These are phyloP conservation scores for Camelus bactrianus DNA, from an alignment of 2,113 vertebrate species.

Conservation along the genomic window DNA sequence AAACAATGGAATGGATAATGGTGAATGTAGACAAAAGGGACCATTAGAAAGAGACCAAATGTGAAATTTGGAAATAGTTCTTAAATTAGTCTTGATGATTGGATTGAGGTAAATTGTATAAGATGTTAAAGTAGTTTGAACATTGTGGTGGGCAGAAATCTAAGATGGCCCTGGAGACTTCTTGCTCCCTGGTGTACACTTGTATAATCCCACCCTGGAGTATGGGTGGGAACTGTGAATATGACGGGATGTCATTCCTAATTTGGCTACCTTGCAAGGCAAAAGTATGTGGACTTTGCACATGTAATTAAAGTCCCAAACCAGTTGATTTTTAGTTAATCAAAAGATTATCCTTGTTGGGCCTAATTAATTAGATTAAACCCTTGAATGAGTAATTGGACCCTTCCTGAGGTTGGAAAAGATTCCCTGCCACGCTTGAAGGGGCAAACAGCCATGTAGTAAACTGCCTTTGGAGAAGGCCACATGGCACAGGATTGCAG, in stretches of 20 bases:
- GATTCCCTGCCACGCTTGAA: neutral
- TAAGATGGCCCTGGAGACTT: neutral
- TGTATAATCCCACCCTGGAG: neutral
- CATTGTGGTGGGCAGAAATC: neutral
- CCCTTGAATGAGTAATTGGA: neutral
- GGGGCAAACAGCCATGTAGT: neutral
- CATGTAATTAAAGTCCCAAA: neutral
- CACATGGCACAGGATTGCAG: accelerated
- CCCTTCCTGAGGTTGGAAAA: neutral
- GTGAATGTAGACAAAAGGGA: neutral
- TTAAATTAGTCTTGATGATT: neutral
- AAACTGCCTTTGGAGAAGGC: neutral
- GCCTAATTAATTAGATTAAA: neutral
- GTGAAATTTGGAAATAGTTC: neutral
- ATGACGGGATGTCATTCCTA: neutral
- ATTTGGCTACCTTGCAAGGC: neutral
- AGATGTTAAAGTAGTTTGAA: neutral
- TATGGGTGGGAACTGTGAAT: neutral
- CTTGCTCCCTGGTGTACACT: accelerated
- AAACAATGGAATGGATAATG: neutral
- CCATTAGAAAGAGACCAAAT: neutral
- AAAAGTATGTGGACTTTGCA: neutral
- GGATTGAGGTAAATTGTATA: neutral
- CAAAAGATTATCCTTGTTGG: neutral
- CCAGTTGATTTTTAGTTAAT: neutral